A percentile compares a stretch with the other conserved stretches of the same genome.
phyloP scores from a whole-genome alignment of 1,140 invertebrate species.

The Olivierus martensii region DNA sequence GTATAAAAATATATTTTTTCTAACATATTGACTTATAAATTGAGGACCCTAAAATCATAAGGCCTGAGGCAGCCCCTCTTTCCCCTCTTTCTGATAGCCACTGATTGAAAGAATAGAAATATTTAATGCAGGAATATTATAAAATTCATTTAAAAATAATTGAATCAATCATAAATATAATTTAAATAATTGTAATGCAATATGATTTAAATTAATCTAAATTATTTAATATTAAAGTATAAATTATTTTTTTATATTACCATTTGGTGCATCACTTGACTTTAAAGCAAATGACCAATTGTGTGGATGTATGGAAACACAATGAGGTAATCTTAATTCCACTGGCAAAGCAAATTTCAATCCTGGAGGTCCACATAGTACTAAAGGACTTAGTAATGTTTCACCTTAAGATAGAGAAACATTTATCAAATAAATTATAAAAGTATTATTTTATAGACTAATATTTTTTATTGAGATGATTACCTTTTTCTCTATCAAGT shows the following conservation, averaged over 20 bases:
- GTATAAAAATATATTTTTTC: no score
- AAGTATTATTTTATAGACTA: background rate
- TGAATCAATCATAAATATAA: no score
- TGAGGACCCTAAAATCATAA: no score
- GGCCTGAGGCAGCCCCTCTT: no score
- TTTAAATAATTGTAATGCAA: no score
- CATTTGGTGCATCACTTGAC: slow-evolving; percentile 50
- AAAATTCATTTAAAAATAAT: no score
- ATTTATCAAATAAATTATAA: background rate
- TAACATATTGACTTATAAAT: no score
- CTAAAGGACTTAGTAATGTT: slow-evolving; percentile 76
- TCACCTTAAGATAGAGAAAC: slow-evolving; percentile 49
- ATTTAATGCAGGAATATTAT: no score
- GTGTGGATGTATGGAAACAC: slow-evolving; percentile 33
- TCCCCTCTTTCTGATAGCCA: no score
- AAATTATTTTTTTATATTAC: slow-evolving; percentile 21
- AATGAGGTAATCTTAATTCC: slow-evolving; percentile 50
- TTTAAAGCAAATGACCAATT: slow-evolving; percentile 46
- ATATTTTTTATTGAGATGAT: no score
- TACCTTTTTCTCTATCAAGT: slow-evolving; percentile 75
- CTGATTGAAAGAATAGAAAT: no score
- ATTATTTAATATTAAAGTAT: background rate
- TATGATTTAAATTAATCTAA: no score
- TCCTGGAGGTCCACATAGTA: slow-evolving; percentile 90
- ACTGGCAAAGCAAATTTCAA: slow-evolving; percentile 73